Evolutionary conservation across 2,113 vertebrate species (phyloP).

Genomic region (Varanus salvator): DNA sequence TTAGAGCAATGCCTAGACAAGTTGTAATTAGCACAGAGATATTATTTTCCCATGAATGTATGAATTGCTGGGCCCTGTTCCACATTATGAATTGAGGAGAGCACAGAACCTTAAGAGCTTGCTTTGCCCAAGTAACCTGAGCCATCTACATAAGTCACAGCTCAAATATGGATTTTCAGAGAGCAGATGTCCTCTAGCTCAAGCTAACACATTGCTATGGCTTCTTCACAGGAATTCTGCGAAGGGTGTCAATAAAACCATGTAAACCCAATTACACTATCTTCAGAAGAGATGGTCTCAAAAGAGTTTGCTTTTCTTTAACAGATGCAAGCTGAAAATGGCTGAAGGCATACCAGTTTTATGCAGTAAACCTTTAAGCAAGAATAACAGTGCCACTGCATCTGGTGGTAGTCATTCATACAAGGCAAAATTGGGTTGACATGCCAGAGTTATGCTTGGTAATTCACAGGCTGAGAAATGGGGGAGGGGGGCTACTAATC

Average conservation of each 20-base stretch:
- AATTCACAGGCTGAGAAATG: background rate
- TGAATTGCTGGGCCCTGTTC: slow-evolving; percentile 52
- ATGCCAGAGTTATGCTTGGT: background rate
- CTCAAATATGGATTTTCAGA: background rate
- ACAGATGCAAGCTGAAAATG: background rate
- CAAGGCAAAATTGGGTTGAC: background rate
- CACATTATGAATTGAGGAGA: slow-evolving; percentile 47
- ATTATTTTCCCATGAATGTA: slow-evolving; percentile 52
- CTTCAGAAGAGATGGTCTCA: background rate
- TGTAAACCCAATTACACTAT: background rate
- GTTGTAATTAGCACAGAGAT: slow-evolving; percentile 36
- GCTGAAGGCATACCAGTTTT: background rate
- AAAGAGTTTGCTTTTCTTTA: background rate
- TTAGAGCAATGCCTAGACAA: slow-evolving; percentile 28
- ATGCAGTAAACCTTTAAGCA: background rate
- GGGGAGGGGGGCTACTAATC: background rate
- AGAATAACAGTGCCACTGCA: background rate
- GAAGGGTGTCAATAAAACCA: too few species aligned
- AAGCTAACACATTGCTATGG: background rate
- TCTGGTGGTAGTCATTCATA: background rate
- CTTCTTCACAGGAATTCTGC: background rate
- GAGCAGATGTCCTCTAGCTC: background rate
- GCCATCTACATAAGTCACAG: background rate
- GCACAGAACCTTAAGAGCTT: background rate
- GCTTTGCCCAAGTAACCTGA: background rate